Conservation (phyloP, 2,888 invertebrate genomes). For the Oligia latruncula region DNA sequence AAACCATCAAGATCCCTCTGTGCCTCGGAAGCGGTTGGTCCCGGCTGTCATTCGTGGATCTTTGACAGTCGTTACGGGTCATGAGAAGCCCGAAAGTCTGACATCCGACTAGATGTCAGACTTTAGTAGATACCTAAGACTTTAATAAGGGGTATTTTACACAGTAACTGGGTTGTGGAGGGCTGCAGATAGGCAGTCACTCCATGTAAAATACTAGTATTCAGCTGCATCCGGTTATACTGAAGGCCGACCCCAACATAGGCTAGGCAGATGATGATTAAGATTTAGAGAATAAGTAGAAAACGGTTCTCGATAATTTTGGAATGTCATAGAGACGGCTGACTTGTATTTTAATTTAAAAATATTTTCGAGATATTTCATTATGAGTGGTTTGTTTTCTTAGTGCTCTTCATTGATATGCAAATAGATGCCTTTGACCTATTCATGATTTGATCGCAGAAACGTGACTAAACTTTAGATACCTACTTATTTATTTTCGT, state of each 20-base stretch:
- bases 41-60: not conserved
- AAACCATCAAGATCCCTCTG: too few relatives aligned
- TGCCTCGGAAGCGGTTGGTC: too few relatives aligned
- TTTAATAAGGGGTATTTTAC: too few relatives aligned
- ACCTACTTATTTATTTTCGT: conserved; percentile 3
- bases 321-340: not conserved
- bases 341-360: not conserved
- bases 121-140: too few relatives aligned
- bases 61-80: not conserved
- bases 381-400: conserved; percentile 11
- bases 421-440: conserved; percentile 45
- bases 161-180: not conserved
- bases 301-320: not conserved
- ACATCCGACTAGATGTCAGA: too few relatives aligned
- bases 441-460: conserved; percentile 41
- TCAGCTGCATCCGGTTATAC: not conserved
- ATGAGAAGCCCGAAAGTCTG: too few relatives aligned
- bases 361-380: not conserved
- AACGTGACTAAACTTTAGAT: conserved; percentile 32
- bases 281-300: not conserved
- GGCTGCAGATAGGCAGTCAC: not conserved
- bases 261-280: not conserved
- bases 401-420: conserved; percentile 22
- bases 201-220: not conserved
- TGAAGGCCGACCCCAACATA: not conserved